Evolutionary conservation across 2,888 invertebrate genomes (phyloP).

Genomic region (Agriopis marginaria): DNA sequence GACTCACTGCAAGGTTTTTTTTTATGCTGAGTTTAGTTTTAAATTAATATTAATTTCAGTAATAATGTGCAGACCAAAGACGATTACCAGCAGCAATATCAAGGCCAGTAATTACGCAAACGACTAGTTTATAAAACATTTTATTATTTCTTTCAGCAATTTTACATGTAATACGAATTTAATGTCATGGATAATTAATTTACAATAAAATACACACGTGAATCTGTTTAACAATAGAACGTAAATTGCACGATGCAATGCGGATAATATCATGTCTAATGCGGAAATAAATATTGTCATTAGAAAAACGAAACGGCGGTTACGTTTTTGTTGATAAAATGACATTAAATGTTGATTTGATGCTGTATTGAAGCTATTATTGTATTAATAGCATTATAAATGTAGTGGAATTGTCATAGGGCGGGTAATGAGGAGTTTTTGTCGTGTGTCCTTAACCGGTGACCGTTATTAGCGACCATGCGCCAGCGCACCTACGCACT

Average conservation of each 20-base stretch:
- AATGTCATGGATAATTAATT: slow-evolving; percentile 26
- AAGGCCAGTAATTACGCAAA: slow-evolving; percentile 11
- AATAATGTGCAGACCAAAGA: too few relatives aligned
- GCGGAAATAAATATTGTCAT: slow-evolving; percentile 73
- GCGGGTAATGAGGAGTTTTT: slow-evolving; percentile 74
- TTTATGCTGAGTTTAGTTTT: too few relatives aligned
- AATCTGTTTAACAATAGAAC: slow-evolving; percentile 55
- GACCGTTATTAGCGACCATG: slow-evolving; percentile 55
- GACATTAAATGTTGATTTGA: slow-evolving; percentile 78
- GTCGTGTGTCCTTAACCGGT: slow-evolving; percentile 71
- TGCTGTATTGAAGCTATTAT: slow-evolving; percentile 74
- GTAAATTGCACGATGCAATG: slow-evolving; percentile 54
- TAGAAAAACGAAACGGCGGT: slow-evolving; percentile 64
- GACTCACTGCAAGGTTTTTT: too few relatives aligned
- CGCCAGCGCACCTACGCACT: background rate
- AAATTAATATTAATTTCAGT: too few relatives aligned
- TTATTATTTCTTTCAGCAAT: slow-evolving; percentile 6
- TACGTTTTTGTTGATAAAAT: slow-evolving; percentile 74
- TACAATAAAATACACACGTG: slow-evolving; percentile 21
- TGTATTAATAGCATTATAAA: slow-evolving; percentile 84
- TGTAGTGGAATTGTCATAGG: slow-evolving; percentile 73
- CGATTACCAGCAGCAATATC: background rate
- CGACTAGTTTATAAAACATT: slow-evolving; percentile 6
- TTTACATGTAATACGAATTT: slow-evolving; percentile 21
- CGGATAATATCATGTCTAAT: slow-evolving; percentile 66